Evolutionary conservation across 2,888 invertebrate genomes (phyloP), one percentile per base, ranked within the genome.

Genomic region (Hyles lineata): DNA sequence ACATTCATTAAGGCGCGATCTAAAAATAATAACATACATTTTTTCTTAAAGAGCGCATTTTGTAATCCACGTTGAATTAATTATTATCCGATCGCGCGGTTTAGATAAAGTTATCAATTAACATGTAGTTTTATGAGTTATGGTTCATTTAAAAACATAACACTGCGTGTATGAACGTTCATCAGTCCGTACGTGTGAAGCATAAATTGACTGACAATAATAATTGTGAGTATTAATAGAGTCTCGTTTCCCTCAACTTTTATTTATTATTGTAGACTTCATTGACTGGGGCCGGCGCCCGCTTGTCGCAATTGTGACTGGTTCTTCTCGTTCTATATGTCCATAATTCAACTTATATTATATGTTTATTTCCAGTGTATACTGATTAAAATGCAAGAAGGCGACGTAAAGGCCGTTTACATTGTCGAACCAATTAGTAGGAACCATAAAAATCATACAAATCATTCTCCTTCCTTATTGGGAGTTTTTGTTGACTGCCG

Each of bases 221-320:
- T 67, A 67, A 67, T 67, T 67, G 50, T 50, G 43, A 77, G 80
- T 85, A 88, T 89, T 87, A 88, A 87, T 87, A 87, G 86, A 85
- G 85, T 85, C 85, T 88, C 80, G 88, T 89, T 90, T 89, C 87
- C 87, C 86, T 89, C 85, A 90, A 86, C 85, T 88, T 88, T 89
- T 92, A 90, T 91, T 89, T 89, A 90, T 91, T 90, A 89, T 91
- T 88, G 87, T 88, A 87, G 88, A 88, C 90, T 91, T 88, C 91
- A 92, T 92, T 92, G 92, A 92, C 88, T 87, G 89, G 84, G 82
- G 77, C 84, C 84, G 93, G 92, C 92, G 93, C 92, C 93, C 85
- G 87, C 86, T 88, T 89, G 92, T 88, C 92, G 93, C 92, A 90
- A 88, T 90, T 89, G 90, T 91, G 91, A 93, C 93, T 93, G 92